These are phyloP conservation scores for Chiroxiphia lanceolata DNA, from an alignment of 2,797 vertebrate genomes.

Conservation along the genomic window DNA sequence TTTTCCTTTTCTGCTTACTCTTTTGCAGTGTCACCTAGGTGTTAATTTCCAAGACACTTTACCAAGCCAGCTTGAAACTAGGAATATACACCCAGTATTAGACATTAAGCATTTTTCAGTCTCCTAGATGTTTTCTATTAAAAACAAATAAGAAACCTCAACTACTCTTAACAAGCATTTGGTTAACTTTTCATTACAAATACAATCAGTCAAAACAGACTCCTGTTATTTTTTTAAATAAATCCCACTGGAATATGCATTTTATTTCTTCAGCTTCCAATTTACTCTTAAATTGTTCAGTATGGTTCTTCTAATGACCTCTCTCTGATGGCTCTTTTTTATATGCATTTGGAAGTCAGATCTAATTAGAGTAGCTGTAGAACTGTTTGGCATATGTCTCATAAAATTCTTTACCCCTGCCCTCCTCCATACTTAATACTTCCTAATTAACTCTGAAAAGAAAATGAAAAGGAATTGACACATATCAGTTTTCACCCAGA, in stretches of 20 bases:
- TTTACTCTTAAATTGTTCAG: constrained; percentile 25
- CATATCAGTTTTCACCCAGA: neutral
- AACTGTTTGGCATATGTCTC: constrained; percentile 35
- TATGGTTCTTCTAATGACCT: constrained; percentile 24
- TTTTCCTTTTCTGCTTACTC: neutral
- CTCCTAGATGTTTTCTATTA: neutral
- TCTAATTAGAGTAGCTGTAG: constrained; percentile 48
- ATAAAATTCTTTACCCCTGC: constrained; percentile 32
- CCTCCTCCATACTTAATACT: constrained; percentile 22
- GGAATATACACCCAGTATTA: neutral
- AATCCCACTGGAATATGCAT: neutral
- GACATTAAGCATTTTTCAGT: neutral
- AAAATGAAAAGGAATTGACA: constrained; percentile 39
- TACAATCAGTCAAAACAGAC: neutral
- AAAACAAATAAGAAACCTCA: neutral
- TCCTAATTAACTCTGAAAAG: constrained; percentile 58
- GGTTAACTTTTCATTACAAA: neutral
- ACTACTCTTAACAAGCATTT: neutral
- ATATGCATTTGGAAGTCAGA: constrained; percentile 20
- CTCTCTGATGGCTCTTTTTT: constrained; percentile 8
- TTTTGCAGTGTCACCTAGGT: neutral
- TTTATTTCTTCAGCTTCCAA: constrained; percentile 13
- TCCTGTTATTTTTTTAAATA: neutral
- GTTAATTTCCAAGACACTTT: neutral
- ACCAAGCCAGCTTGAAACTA: neutral